Base-by-base conservation (phyloP, 2,113 vertebrate genomes). In the Syngnathoides biaculeatus region DNA sequence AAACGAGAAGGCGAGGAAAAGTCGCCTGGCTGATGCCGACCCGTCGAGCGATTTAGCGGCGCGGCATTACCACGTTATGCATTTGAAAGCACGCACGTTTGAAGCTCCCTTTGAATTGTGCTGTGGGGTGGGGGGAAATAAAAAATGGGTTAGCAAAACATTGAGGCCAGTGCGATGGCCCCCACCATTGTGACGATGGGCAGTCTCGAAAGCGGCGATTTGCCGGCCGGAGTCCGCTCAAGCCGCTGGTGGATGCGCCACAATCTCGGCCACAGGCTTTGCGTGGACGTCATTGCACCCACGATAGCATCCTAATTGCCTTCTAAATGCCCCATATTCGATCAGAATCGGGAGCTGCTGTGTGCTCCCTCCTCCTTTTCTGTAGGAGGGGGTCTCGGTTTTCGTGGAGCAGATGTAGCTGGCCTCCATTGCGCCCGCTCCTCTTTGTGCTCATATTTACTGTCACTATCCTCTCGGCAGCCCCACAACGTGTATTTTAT, bases 361-460 rank as follows among this genome's bases (percentile, higher is more conserved):
- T 45, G 74, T 68, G 38, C 63, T 63, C 65, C 64, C 45, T 50
- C 74, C 77, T 63, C 72, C 57, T 50, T 38, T 40, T 45, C 73
- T 73, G 20, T 39, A 73, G 14, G 55, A 26, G 73, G 58, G 72
- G 53, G 78, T 78, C 84, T 89, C 88, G 88, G 87, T 90, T 89
- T 83, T 88, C 71, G 52, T 83, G 71, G 74, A 78, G 79, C 84
- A 88, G 84, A 84, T 84, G 83, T 72, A 83, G 73, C 78, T 81
- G 84, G 84, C 85, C 81, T 84, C 57, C 79, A 78, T 35, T 79
- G 72, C 74, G 84, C 83, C 84, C 84, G 69, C 65, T 78, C 73
- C 27, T 85, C 89, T 88, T 88, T 89, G 85, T 90, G 85, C 72
- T 78, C 72, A 55, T 65, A 83, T 73, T 68, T 67, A 61, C 69